phyloP scores from a whole-genome alignment of 2,113 vertebrate genomes.

The Stegastes partitus region DNA sequence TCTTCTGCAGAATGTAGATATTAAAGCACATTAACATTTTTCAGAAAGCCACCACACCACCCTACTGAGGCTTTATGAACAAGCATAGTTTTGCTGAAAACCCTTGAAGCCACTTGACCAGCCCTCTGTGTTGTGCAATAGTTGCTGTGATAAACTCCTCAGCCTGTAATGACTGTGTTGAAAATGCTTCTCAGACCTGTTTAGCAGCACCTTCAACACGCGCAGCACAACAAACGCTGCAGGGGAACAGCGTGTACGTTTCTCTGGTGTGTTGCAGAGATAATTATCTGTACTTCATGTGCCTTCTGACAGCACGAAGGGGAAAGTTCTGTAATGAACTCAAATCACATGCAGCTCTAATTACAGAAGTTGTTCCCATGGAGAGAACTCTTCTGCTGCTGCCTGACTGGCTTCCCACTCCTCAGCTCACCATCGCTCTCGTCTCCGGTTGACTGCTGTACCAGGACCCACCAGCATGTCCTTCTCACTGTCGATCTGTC shows the following conservation, averaged over 20 bases:
- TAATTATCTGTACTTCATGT: slow-evolving; percentile 26
- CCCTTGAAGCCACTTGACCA: too few species aligned
- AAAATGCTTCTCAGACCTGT: too few species aligned
- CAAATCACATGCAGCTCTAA: not conserved
- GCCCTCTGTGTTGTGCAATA: too few species aligned
- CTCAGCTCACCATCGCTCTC: not conserved
- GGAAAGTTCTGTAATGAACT: slow-evolving; percentile 18
- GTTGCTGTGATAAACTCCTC: too few species aligned
- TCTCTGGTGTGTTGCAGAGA: not conserved
- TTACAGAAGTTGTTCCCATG: slow-evolving; percentile 24
- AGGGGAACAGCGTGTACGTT: not conserved
- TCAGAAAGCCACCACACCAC: too few species aligned
- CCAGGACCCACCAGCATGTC: slow-evolving; percentile 3
- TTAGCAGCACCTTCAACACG: not conserved
- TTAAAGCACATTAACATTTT: too few species aligned
- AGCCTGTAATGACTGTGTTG: too few species aligned
- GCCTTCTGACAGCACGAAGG: not conserved
- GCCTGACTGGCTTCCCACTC: not conserved
- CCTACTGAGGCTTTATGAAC: too few species aligned
- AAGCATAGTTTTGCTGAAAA: too few species aligned
- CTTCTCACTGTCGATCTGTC: not conserved
- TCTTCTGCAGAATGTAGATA: too few species aligned
- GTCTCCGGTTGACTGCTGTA: slow-evolving; percentile 7
- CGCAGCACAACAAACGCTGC: not conserved
- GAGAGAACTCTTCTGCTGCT: not conserved